Conservation (phyloP, 2,797 vertebrate genomes). For the Mustela erminea region DNA sequence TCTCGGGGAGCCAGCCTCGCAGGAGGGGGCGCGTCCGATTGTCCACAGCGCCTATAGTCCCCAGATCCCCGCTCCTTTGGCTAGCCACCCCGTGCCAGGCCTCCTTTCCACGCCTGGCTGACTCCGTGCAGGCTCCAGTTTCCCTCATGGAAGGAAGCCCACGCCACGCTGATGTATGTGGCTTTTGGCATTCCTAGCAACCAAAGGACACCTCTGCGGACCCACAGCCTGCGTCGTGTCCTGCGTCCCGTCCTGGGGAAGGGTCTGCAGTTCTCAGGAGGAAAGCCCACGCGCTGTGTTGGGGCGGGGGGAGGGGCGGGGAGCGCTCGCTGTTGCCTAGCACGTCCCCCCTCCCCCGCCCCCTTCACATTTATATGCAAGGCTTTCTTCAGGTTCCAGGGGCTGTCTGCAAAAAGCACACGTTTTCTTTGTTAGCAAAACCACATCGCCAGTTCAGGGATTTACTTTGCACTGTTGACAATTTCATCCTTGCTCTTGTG, state of each 20-base stretch:
- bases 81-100: background rate
- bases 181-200: slow-evolving; percentile 37
- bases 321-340: background rate
- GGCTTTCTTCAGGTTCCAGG: background rate
- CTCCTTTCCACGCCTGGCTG: background rate
- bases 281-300: background rate
- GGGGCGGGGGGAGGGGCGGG: rapidly evolving
- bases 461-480: slow-evolving; percentile 43
- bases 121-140: slow-evolving; percentile 52
- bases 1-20: background rate
- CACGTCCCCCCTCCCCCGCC: rapidly evolving
- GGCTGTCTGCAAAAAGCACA: background rate
- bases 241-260: background rate
- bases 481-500: background rate
- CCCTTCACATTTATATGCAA: background rate
- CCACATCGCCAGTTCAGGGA: background rate
- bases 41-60: background rate
- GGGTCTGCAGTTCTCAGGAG: background rate
- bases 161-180: background rate
- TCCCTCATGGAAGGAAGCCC: slow-evolving; percentile 51
- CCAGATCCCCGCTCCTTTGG: background rate
- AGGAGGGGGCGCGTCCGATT: background rate
- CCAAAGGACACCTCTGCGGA: slow-evolving; percentile 26
- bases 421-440: slow-evolving; percentile 71
- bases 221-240: background rate